Base-by-base conservation (phyloP, 2,888 invertebrate genomes). In the Tricholauxania praeusta region DNA sequence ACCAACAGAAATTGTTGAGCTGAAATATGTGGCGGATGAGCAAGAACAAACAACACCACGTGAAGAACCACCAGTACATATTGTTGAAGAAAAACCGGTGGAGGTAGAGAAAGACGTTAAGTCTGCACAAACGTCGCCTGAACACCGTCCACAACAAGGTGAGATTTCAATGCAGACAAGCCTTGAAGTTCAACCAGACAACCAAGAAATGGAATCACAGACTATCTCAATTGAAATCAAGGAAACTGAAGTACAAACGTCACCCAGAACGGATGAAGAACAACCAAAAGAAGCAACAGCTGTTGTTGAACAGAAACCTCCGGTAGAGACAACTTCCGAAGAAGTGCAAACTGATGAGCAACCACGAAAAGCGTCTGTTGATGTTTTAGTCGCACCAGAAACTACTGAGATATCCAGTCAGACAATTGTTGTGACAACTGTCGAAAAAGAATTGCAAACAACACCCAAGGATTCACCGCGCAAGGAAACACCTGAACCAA, bases 1-100 rank as follows among this genome's bases (percentile, higher is more conserved):
- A 72, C 82, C 83, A 12, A 84, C 84, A 12, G 87, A 87, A 78
- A 84, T 87, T 4, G 85, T 89, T 47, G 87, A 88, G 74, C 78
- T 88, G 10, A 83, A 84, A 2, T 81, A 86, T 66, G 80, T 86
- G 3, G 83, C 85, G 57, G 87, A 88, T 77, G 84, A 81, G 53
- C 88, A 88, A 76, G 87, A 87, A 69, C 94, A 94, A 88, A 94
- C 94, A 6, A 88, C 89, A 15, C 90, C 91, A 10, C 81, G 83
- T 6, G 79, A 71, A 28, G 78, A 81, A 14, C 64, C 74, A 3
- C 77, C 77, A 7, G 68, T 15, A 0, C 52, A 66, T 28, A 67
- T 66, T n/a, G 65, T 67, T 10, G 53, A 39, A 12, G 10, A 19
- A 2, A 39, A 19, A 14, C 48, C 28, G 48, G 88, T 89, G 77